phyloP scores from a whole-genome alignment of 2,797 vertebrate genomes.

The Carapus acus region DNA sequence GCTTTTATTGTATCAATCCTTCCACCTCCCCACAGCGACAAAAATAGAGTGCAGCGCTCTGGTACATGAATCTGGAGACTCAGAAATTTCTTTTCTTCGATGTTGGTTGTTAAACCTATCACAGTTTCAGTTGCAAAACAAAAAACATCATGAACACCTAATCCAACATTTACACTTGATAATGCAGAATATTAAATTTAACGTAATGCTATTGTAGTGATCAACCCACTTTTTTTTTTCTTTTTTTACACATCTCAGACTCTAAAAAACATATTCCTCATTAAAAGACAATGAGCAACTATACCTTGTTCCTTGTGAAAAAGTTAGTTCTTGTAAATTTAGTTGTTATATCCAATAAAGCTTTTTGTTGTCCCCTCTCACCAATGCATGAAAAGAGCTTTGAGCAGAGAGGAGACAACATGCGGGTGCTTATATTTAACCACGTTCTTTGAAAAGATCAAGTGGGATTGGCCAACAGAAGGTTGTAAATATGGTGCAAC shows the following conservation, averaged over 20 bases:
- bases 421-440: constrained; percentile 44
- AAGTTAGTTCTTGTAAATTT: constrained; percentile 4
- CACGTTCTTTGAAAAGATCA: constrained; percentile 21
- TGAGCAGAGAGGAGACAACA: constrained; percentile 16
- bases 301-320: constrained; percentile 54
- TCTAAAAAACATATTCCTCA: no score
- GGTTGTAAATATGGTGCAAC: constrained; percentile 64
- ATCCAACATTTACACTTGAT: no score
- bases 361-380: constrained; percentile 15
- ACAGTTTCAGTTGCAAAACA: no score
- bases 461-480: constrained; percentile 48
- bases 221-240: no score
- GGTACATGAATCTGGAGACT: neutral
- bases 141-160: no score
- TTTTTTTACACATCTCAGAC: no score
- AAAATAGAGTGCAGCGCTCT: neutral
- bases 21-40: neutral
- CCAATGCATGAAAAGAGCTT: constrained; percentile 4
- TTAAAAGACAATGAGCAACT: neutral
- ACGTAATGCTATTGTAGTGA: no score
- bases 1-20: constrained; percentile 3
- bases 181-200: no score
- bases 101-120: no score
- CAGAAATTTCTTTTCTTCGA: neutral
- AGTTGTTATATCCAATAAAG: constrained; percentile 10